phyloP scores from a whole-genome alignment of 2,113 vertebrate species.

The Elephantulus edwardii region DNA sequence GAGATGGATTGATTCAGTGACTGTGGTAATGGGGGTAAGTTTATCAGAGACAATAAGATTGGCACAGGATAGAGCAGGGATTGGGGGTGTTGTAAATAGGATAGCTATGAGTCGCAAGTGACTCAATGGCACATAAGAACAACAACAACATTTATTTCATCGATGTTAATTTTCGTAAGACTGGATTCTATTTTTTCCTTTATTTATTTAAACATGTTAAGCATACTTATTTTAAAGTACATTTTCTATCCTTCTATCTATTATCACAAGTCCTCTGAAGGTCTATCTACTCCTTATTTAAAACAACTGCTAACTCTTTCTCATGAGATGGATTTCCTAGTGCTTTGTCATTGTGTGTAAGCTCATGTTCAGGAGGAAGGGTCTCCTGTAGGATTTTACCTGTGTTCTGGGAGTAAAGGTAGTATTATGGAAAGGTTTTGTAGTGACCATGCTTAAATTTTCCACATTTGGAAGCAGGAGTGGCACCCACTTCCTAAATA shows the following conservation, averaged over 20 bases:
- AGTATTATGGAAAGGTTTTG: not conserved
- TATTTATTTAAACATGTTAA: not conserved
- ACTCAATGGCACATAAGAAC: too few species aligned
- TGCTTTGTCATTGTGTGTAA: not conserved
- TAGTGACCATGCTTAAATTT: not conserved
- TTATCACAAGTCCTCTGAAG: not conserved
- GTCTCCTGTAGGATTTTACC: not conserved
- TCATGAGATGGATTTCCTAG: not conserved
- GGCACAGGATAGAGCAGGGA: too few species aligned
- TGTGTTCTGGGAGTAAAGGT: not conserved
- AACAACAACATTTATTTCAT: too few species aligned
- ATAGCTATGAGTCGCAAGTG: too few species aligned
- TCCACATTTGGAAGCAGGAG: too few species aligned
- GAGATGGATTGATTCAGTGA: too few species aligned
- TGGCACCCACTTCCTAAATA: too few species aligned
- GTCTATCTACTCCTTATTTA: not conserved
- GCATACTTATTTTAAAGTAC: not conserved
- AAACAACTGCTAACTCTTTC: not conserved
- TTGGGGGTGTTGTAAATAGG: too few species aligned
- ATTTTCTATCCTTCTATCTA: not conserved
- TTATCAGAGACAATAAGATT: too few species aligned
- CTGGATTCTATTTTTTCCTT: not conserved
- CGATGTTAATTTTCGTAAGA: too few species aligned
- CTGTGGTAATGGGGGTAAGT: too few species aligned
- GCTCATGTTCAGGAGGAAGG: not conserved